Conservation (phyloP, 2,113 vertebrate species). For the Pseudopipra pipra region DNA sequence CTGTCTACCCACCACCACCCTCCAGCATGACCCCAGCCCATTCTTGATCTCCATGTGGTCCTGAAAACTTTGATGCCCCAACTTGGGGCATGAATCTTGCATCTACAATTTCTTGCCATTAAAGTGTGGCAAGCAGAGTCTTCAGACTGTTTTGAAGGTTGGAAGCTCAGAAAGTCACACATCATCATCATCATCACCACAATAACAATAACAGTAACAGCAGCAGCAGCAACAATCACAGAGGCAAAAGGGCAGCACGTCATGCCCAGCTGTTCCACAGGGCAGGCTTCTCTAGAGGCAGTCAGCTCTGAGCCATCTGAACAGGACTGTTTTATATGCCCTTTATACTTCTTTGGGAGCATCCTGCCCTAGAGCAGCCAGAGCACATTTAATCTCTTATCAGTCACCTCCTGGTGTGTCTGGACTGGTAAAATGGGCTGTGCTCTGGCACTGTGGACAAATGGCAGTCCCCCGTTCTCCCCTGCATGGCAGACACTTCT, state of each 20-base stretch:
- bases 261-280: background rate
- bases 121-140: background rate
- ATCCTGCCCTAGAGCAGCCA: background rate
- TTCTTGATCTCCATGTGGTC: background rate
- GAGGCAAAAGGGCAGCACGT: background rate
- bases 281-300: background rate
- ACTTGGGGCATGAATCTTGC: background rate
- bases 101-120: background rate
- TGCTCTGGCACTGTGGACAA: background rate
- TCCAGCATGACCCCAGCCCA: background rate
- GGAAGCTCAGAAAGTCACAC: background rate
- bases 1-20: background rate
- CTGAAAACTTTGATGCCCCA: background rate
- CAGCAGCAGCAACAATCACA: background rate
- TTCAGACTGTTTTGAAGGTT: background rate
- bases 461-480: background rate
- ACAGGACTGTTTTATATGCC: background rate
- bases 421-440: background rate
- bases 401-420: background rate
- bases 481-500: background rate
- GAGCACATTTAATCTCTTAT: background rate
- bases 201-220: background rate
- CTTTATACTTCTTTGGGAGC: background rate
- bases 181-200: background rate
- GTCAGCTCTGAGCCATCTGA: background rate